phyloP scores from a whole-genome alignment of 2,113 vertebrate species.

The Alethe diademata region DNA sequence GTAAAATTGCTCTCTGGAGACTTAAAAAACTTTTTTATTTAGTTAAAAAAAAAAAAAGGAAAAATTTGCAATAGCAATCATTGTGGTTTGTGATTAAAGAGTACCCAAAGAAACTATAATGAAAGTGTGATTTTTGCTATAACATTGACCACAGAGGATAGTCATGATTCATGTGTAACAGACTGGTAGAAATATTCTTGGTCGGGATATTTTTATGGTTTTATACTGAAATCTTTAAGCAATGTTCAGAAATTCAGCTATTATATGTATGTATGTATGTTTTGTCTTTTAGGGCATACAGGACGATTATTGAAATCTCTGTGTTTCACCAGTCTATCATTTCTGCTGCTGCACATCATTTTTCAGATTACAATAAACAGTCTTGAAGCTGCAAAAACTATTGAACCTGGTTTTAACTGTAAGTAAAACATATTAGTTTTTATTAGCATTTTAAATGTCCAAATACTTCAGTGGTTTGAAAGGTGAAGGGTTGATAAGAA shows the following conservation, averaged over 20 bases:
- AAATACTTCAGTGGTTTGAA: neutral
- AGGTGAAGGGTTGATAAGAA: neutral
- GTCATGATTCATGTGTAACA: neutral
- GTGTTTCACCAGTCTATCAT: conserved; percentile 92
- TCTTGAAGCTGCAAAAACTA: conserved; percentile 83
- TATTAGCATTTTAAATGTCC: neutral
- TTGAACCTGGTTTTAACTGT: conserved; percentile 89
- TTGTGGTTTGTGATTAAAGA: neutral
- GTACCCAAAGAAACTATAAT: neutral
- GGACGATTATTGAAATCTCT: conserved; percentile 93
- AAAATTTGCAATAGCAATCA: neutral
- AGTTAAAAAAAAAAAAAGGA: neutral
- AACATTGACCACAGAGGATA: neutral
- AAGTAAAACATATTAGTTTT: conserved; percentile 72
- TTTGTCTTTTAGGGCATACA: conserved; percentile 86
- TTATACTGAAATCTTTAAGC: neutral
- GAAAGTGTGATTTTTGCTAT: neutral
- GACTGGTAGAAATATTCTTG: neutral
- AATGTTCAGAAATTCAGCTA: neutral
- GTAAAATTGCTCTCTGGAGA: neutral
- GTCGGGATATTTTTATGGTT: neutral
- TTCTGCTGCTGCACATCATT: conserved; percentile 93
- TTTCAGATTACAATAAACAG: conserved; percentile 96
- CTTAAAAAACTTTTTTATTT: neutral
- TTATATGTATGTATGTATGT: neutral